Percentiles rank a stretch among this genome's conserved stretches.
Conservation (phyloP, 64 coral and sea anemone species). For the Stichodactyla mertensii region DNA sequence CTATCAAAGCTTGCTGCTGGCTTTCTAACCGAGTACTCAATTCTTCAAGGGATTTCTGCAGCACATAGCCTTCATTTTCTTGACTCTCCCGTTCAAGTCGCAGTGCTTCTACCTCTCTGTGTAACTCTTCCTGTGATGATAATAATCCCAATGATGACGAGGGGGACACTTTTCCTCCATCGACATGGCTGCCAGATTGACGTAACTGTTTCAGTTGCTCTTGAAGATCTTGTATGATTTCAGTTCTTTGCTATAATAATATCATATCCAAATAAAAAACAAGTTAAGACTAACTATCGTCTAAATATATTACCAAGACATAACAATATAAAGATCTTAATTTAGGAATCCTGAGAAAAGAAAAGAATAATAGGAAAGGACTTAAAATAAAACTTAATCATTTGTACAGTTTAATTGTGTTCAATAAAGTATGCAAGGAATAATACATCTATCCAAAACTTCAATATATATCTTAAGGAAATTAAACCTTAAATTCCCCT, state of each 20-base stretch:
- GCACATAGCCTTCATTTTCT: constrained; percentile 81
- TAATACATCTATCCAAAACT: too few species aligned
- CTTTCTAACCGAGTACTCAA: constrained; percentile 72
- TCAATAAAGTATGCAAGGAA: too few species aligned
- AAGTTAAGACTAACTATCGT: background rate
- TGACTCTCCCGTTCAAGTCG: constrained; percentile 73
- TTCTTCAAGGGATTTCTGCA: constrained; percentile 84
- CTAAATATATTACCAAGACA: background rate
- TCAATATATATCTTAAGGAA: too few species aligned
- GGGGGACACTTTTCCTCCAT: constrained; percentile 14
- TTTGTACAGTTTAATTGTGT: too few species aligned
- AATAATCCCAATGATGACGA: constrained; percentile 31
- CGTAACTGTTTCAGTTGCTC: constrained; percentile 50
- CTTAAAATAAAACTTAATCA: too few species aligned
- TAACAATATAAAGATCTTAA: background rate
- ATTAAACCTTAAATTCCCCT: too few species aligned
- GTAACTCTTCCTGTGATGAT: constrained; percentile 58
- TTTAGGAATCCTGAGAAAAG: background rate
- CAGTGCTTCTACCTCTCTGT: constrained; percentile 64
- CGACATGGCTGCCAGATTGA: constrained; percentile 28
- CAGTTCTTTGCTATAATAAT: constrained; percentile 61
- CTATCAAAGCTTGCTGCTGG: constrained; percentile 66
- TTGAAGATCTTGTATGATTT: constrained; percentile 80
- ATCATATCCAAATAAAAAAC: background rate
- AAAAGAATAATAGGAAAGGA: too few species aligned